A percentile compares a stretch with the other conserved stretches of the same genome.
Conservation (phyloP, 2,797 vertebrate genomes). For the Lepidocolaptes lacrymiger region DNA sequence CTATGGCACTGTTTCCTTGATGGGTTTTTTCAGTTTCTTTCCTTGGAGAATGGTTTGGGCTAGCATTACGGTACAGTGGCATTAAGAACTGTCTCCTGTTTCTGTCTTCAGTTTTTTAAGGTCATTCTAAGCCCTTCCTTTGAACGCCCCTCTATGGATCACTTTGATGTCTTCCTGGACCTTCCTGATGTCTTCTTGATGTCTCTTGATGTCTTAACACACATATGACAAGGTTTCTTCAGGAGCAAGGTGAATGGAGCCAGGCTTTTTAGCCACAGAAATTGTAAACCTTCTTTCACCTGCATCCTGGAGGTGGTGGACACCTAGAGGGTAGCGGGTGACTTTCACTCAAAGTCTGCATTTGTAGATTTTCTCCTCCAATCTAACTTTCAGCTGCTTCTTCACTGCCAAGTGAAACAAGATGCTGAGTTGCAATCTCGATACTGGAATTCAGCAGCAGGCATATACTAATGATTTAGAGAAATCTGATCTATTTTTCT, state of each 20-base stretch:
- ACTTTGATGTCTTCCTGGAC: too few species aligned
- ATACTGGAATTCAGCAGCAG: neutral
- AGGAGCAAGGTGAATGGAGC: neutral
- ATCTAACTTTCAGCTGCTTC: neutral
- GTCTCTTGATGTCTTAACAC: neutral
- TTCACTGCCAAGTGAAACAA: neutral
- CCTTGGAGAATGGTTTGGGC: neutral
- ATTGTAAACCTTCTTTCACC: neutral
- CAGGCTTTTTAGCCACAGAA: neutral
- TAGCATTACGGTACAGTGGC: neutral
- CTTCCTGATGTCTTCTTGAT: neutral
- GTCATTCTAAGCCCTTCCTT: neutral
- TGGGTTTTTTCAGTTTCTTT: constrained; percentile 5
- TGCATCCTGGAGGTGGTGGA: neutral
- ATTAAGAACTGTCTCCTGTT: neutral
- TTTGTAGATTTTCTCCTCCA: neutral
- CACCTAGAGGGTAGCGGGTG: neutral
- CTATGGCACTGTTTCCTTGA: constrained; percentile 48
- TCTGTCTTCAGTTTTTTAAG: neutral
- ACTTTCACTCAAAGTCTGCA: neutral
- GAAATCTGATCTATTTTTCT: neutral
- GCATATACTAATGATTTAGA: neutral
- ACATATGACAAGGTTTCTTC: neutral
- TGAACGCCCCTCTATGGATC: neutral
- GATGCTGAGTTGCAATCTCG: neutral